A percentile compares a stretch with the other conserved stretches of the same genome.
Evolutionary conservation across 1,140 invertebrate genomes (phyloP).

Genomic region (Whitmania pigra): DNA sequence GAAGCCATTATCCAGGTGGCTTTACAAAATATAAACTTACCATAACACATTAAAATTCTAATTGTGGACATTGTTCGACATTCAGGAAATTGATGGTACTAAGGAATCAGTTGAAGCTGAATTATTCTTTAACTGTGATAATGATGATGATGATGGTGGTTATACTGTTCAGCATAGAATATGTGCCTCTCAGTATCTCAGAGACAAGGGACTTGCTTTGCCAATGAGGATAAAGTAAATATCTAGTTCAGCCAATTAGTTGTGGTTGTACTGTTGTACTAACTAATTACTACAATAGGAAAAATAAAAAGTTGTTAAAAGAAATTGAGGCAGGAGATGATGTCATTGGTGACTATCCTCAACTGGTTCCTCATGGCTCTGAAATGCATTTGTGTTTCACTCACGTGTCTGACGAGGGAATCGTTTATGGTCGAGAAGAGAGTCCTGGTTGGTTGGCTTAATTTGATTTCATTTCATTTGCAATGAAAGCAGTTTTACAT

Average conservation of each 20-base stretch:
- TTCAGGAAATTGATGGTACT: neutral
- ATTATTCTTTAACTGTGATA: neutral
- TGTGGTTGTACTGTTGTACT: too few relatives aligned
- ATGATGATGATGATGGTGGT: neutral
- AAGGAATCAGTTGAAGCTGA: neutral
- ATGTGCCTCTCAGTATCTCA: neutral
- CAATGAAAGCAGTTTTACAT: neutral
- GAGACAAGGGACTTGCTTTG: too few relatives aligned
- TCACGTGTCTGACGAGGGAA: neutral
- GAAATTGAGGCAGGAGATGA: neutral
- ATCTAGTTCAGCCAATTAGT: too few relatives aligned
- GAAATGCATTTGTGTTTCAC: constrained; percentile 3
- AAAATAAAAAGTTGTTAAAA: too few relatives aligned
- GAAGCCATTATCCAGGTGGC: neutral
- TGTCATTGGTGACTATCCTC: neutral
- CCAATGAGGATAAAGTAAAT: too few relatives aligned
- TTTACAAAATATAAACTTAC: neutral
- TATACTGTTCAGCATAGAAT: neutral
- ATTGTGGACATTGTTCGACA: too few relatives aligned
- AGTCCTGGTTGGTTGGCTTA: neutral
- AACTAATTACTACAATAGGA: too few relatives aligned
- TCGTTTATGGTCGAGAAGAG: neutral
- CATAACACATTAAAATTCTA: neutral
- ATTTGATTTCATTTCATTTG: neutral
- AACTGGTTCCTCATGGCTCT: neutral